phyloP scores from a whole-genome alignment of 2,797 vertebrate genomes.

The Squalus acanthias region DNA sequence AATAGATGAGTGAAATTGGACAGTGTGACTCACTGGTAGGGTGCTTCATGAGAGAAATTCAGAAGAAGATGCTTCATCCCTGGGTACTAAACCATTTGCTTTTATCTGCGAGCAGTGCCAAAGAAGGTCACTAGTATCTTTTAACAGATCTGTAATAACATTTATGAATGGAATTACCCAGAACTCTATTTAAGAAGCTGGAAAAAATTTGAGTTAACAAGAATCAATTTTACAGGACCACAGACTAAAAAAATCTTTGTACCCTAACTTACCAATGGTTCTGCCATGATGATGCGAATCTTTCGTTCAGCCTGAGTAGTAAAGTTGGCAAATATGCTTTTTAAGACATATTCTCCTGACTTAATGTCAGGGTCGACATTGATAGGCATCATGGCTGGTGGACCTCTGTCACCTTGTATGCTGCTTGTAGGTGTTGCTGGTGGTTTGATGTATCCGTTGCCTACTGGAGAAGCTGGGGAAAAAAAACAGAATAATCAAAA shows the following conservation, averaged over 20 bases:
- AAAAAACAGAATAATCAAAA: conserved; percentile 38
- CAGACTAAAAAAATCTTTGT: background rate
- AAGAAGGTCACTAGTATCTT: background rate
- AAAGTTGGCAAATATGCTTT: conserved; percentile 93
- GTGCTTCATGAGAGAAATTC: background rate
- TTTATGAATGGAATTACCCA: background rate
- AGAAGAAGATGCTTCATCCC: background rate
- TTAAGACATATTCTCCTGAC: conserved; percentile 91
- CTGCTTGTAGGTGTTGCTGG: conserved; percentile 75
- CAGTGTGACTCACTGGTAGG: background rate
- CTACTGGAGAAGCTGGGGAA: conserved; percentile 80
- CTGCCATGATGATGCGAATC: conserved; percentile 94
- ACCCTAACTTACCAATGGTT: conserved; percentile 79
- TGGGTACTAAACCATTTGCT: background rate
- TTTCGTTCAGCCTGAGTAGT: conserved; percentile 84
- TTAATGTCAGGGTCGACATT: conserved; percentile 90
- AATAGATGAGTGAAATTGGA: background rate
- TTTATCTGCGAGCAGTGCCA: background rate
- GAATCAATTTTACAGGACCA: background rate
- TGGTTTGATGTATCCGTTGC: conserved; percentile 91
- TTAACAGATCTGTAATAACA: background rate
- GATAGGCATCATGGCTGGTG: conserved; percentile 82
- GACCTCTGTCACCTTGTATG: conserved; percentile 80
- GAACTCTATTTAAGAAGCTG: background rate
- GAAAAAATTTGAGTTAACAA: background rate